Base-by-base conservation (phyloP, 1,140 invertebrate genomes). In the Eriocheir sinensis region DNA sequence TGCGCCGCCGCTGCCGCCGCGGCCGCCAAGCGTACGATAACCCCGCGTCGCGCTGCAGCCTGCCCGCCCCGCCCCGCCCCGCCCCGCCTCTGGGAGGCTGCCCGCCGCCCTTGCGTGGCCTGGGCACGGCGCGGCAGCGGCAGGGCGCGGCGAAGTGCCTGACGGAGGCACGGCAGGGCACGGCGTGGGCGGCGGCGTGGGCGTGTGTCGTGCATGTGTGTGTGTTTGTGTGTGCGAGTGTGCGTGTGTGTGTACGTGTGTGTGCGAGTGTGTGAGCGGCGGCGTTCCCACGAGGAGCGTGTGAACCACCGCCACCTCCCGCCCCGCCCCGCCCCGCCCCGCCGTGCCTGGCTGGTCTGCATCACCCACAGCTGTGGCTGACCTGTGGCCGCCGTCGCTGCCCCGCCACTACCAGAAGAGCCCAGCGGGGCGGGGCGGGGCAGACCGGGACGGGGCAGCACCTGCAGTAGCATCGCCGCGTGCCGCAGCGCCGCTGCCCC, bases 251-350 rank as follows among this genome's bases (percentile, higher is more conserved):
- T 83, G 88, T 94, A 81, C 89, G 93, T 94, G 88, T 81, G 93
- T 94, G 89, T 94, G 93, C 93, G 93, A 94, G 93, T 94, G 93
- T 94, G 93, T 94, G 93, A 94, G 93, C 93, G 89, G 89, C 89
- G 40, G 89, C 34, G 89, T 94, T 94, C 93, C 93, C 93, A 94
- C 93, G 93, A 36, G 80, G 89, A 94, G 41, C 93, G 93, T 94
- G 93, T 94, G 93, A 94, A 94, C 89, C 93, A 83, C 79, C 81
- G 38, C 85, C 83, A 21, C 38, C 83, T 15, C 21, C 38, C 48
- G 4, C 92, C 30, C 83, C 36, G 17, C 30, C 15, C 36, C 79
- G 36, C 81, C 40, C 48, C 27, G 27, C 80, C 41, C 81, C n/a
- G 40, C 81, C 48, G 9, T 12, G 48, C 40, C 44, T 30, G 12